A percentile compares a stretch with the other conserved stretches of the same genome.
These are phyloP conservation scores for Platalea minor DNA, from an alignment of 2,797 vertebrate genomes.

Conservation along the genomic window DNA sequence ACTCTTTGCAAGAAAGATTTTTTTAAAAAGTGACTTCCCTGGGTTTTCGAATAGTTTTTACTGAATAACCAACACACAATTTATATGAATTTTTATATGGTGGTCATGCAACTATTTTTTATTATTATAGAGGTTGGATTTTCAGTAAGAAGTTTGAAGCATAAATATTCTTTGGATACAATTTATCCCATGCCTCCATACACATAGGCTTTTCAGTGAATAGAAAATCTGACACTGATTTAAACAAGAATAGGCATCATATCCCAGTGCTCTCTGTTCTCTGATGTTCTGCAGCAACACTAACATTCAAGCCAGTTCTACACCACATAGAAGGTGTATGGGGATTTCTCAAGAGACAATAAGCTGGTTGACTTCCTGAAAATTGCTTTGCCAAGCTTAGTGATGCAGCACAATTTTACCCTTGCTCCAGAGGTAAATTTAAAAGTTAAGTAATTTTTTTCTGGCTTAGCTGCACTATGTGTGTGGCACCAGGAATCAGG, in stretches of 20 bases:
- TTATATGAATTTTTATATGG: not conserved
- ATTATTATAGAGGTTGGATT: not conserved
- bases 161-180: not conserved
- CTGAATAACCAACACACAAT: not conserved
- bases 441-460: not conserved
- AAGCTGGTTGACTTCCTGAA: not conserved
- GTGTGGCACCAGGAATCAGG: not conserved
- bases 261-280: not conserved
- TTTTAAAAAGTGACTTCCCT: not conserved
- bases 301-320: not conserved
- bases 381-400: not conserved
- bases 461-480: not conserved
- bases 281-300: not conserved
- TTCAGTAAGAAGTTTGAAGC: not conserved
- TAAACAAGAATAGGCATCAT: not conserved
- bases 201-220: not conserved
- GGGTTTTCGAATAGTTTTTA: not conserved
- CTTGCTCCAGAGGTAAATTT: not conserved
- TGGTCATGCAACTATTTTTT: not conserved
- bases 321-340: fast-evolving
- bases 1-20: not conserved
- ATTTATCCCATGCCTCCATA: not conserved
- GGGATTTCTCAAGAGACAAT: not conserved
- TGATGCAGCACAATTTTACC: not conserved
- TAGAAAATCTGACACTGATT: not conserved